Base-by-base conservation (phyloP, 2,888 invertebrate species). In the Dione vanillae region DNA sequence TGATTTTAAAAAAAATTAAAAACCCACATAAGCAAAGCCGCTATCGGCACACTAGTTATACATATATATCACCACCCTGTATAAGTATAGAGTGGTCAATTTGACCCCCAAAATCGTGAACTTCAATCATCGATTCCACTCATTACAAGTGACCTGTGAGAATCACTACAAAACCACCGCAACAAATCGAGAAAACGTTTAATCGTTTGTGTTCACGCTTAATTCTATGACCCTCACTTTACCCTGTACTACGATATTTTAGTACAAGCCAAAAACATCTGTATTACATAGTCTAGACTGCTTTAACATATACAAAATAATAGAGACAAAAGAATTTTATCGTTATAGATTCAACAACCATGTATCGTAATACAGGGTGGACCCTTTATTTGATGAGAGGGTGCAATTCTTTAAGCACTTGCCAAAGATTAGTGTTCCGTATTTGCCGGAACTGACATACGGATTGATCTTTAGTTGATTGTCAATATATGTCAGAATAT, bases 131-230 rank as follows among this genome's bases (percentile, higher is more conserved):
- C 49, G 37, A 51, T 40, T 52, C 67, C 51, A 65, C 62, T 49
- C 49, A 65, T 64, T 67, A 52, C 62, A 62, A 67, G 43, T 72
- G 72, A 74, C 71, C 71, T 72, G 75, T 71, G 70, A 75, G 75
- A 77, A 79, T 74, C 75, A 73, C 74, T 73, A 74, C 72, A 74
- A 73, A 70, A 70, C 67, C 72, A 77, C 77, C 79, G 74, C 75
- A 68, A 75, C 78, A 77, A 79, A 77, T 77, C 75, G 76, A 78
- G 74, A 80, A 84, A 83, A 83, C 83, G 83, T 83, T 84, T 83
- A 81, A 83, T 77, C 80, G 79, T 75, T 75, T 78, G 76, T 76
- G 78, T 80, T 75, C 76, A 70, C 74, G 71, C 74, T 74, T 74
- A 71, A 77, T 75, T 75, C 70, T 70, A 75, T 74, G 67, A 71